Conservation (phyloP, 1,140 invertebrate genomes). For the Calosoma granatense region DNA sequence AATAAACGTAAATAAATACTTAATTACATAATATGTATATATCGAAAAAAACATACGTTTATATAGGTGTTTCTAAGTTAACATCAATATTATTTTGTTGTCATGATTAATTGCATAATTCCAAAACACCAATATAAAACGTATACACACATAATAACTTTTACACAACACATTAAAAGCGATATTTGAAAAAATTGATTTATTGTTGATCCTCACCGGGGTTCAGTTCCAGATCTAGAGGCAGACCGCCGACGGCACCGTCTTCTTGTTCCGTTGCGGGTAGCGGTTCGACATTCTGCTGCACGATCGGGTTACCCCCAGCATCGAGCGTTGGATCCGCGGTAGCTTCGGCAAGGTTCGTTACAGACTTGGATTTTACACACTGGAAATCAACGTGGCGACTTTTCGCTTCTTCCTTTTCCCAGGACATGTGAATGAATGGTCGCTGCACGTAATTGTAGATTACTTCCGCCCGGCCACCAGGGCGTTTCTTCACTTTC, state of each 20-base stretch:
- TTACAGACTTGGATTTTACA: constrained; percentile 89
- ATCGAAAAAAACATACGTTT: no score
- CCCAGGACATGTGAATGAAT: constrained; percentile 99
- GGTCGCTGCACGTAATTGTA: constrained; percentile 99
- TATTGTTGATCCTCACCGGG: not conserved
- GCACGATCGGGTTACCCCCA: constrained; percentile 43
- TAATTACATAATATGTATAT: no score
- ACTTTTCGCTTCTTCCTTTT: constrained; percentile 98
- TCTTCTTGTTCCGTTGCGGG: constrained; percentile 31
- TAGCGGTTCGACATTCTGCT: not conserved
- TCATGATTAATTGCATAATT: no score
- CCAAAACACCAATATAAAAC: no score
- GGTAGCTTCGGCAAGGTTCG: constrained; percentile 85
- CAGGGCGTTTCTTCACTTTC: constrained; percentile 84
- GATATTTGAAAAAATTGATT: no score
- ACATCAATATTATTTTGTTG: no score
- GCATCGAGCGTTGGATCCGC: constrained; percentile 67
- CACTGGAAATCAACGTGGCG: constrained; percentile 98
- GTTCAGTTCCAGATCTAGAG: constrained; percentile 18
- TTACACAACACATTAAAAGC: no score
- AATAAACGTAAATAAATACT: no score
- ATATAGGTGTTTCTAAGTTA: no score
- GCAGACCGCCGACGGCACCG: constrained; percentile 34
- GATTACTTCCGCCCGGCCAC: constrained; percentile 88
- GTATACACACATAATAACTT: no score